Base-by-base conservation (phyloP, 2,797 vertebrate species). In the Sus cebifrons region DNA sequence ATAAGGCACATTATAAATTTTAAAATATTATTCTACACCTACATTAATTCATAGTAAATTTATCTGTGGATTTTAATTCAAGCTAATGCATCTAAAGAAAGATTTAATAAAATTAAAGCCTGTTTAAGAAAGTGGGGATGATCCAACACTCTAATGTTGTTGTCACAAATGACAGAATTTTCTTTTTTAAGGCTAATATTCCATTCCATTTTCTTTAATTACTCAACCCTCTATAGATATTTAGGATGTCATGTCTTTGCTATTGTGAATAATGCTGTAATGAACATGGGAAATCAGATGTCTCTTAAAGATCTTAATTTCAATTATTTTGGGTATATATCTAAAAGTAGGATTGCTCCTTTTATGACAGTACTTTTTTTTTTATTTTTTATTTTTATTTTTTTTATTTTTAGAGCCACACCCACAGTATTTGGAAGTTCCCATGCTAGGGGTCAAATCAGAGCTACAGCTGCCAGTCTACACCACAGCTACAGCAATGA, bases 21-120 rank as follows among this genome's bases (percentile, higher is more conserved):
- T 15, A 74, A 94, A 77, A 9, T 32, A 54, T 25, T 77, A 60
- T 62, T 89, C 36, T 93, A 71, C 0, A 40, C 16, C 58, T 64
- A 36, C 3, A 29, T 89, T 64, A 44, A 79, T 20, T 49, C 15
- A 62, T 17, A 71, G 32, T 56, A 36, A 0, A 12, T 71, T 90
- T 91, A 36, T 65, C 32, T 79, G 18, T 56, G 18, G 44, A 82
- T 83, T 96, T 93, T 82, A n/a, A 94, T 44, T 73, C 65, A 74
- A 6, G 21, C 0, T 6, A 79, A 56, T 67, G 9, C 4, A 78
- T 60, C n/a, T 74, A 20, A 77, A 87, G 32, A 78, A 68, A 71
- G 23, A 56, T 70, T 90, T 65, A 89, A 44, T 89, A 67, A 88
- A 58, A 60, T 60, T 91, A 21, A 49, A 89, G n/a, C 40, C 93